These are phyloP conservation scores for Takifugu ocellatus DNA, from an alignment of 2,797 vertebrate species.

Conservation along the genomic window DNA sequence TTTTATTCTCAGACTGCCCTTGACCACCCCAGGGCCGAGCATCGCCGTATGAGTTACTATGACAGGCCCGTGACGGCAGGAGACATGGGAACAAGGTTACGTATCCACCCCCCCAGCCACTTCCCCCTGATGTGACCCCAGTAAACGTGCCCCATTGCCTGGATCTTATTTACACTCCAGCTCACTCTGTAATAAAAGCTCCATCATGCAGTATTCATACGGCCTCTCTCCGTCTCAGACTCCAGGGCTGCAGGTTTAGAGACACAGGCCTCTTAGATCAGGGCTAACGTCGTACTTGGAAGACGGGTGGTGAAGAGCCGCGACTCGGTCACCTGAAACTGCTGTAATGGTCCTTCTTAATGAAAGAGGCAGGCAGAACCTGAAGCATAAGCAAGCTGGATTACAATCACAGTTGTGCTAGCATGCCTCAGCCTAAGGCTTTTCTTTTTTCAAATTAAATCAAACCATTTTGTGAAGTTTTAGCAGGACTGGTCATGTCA, in stretches of 20 bases:
- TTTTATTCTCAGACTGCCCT: constrained; percentile 63
- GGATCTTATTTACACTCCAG: constrained; percentile 77
- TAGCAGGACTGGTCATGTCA: too few species aligned
- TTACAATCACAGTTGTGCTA: too few species aligned
- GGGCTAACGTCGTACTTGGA: constrained; percentile 48
- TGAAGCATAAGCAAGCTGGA: too few species aligned
- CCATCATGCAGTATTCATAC: constrained; percentile 79
- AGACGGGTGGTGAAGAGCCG: not conserved
- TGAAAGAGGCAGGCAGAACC: constrained; percentile 10
- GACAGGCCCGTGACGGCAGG: constrained; percentile 69
- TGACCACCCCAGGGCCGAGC: constrained; percentile 61
- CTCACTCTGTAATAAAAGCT: constrained; percentile 71
- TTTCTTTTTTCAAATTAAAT: too few species aligned
- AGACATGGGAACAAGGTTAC: constrained; percentile 73
- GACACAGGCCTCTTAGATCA: constrained; percentile 51
- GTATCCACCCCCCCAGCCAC: constrained; percentile 51
- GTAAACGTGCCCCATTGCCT: constrained; percentile 74
- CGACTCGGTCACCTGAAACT: constrained; percentile 45
- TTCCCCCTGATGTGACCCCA: constrained; percentile 77
- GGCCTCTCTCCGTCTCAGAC: constrained; percentile 58
- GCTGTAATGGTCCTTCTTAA: constrained; percentile 13
- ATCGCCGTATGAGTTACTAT: constrained; percentile 72
- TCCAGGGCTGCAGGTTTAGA: constrained; percentile 68
- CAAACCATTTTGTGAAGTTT: too few species aligned
- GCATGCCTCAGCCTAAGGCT: too few species aligned